Base-by-base conservation (phyloP, 2,113 vertebrate genomes). In the Zeus faber region DNA sequence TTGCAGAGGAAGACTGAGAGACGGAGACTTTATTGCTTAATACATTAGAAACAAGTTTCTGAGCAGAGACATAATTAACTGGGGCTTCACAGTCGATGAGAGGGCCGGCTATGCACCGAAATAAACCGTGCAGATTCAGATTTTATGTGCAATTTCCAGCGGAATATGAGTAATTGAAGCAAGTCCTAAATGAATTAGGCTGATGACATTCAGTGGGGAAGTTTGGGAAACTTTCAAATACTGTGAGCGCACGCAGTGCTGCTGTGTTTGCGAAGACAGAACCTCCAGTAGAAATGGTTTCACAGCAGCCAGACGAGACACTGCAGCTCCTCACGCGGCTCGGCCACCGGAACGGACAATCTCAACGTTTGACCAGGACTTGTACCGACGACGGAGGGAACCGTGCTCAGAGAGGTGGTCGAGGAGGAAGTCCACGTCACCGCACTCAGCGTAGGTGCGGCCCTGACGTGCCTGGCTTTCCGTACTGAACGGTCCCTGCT, bases 111-210 rank as follows among this genome's bases (percentile, higher is more conserved):
- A 52, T 27, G 66, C 24, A 37, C 56, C 52, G 49, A 43, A 70
- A 70, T 24, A 21, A 48, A 65, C 51, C 54, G 18, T 52, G 54
- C 44, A 76, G 68, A 74, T 70, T 80, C 62, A 25, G 2, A 59
- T 65, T 76, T 65, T 59, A 70, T 51, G 49, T 75, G 57, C 59
- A 66, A 44, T 75, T 77, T 77, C 72, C 52, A 47, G 56, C 23
- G 59, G 62, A 75, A 79, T 75, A 66, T 58, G 51, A 76, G 57
- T 65, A 49, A 70, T 62, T 68, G 67, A 65, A 74, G 68, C 47
- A 67, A 58, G 47, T 45, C 52, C 54, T 65, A 62, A 82, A 75
- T 70, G 63, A 67, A 67, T 79, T 62, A 73, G 46, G 52, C 40
- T 61, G 56, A 81, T 67, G 70, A 74, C 74, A 73, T 65, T 41